Base-by-base conservation (phyloP, 2,113 vertebrate species). In the Syngnathus typhle region DNA sequence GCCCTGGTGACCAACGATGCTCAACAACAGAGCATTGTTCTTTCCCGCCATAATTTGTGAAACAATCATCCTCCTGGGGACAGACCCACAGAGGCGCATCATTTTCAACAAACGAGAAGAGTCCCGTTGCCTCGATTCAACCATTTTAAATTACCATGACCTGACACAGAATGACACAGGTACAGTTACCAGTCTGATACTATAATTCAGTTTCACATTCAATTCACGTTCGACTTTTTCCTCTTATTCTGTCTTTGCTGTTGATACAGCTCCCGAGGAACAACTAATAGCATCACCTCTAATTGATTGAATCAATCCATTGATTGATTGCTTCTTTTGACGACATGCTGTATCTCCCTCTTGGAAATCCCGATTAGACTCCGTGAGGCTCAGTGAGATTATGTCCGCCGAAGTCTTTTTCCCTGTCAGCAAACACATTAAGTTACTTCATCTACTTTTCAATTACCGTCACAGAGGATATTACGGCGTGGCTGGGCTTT, bases 391-490 rank as follows among this genome's bases (percentile, higher is more conserved):
- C 60, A 58, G 10, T 19, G 59, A 67, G 59, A 59, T 23, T 44
- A 19, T 59, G 27, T 27, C 54, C 11, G 13, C 52, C 5, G 0
- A 0, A 58, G 43, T 52, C 52, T 55, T 69, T 68, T 49, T 72
- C 44, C 52, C 54, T 65, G 10, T 49, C 32, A 41, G 64, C 64
- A 54, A 64, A 73, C 32, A 56, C 72, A 68, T 74, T 72, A 72
- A 73, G 52, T 67, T 72, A 73, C 78, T 81, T 74, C 73, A 79
- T 82, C 55, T 81, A 60, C 36, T 77, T 81, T 84, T 82, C 74
- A 82, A 81, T 84, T 81, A 79, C 70, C 32, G 51, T 49, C 70
- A 71, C 66, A 66, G 44, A 21, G 15, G 64, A 60, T 52, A 46
- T 67, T 21, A 37, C 15, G 55, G 55, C 27, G n/a, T 9, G 60